Base-by-base conservation (phyloP, 2,113 vertebrate species). In the Hypomesus transpacificus region DNA sequence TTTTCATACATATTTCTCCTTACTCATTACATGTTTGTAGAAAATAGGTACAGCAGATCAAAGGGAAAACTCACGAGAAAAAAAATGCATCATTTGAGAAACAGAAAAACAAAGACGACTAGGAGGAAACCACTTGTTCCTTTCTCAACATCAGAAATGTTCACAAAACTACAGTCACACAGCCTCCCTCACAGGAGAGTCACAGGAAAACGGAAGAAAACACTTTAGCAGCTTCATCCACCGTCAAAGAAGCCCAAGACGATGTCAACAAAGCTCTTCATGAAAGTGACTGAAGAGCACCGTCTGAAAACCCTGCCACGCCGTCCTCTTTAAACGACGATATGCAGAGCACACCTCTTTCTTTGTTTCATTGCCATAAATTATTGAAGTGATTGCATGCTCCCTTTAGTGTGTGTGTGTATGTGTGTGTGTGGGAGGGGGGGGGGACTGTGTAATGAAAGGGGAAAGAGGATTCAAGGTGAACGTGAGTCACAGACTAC, bases 401-500 rank as follows among this genome's bases (percentile, higher is more conserved):
- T 80, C 80, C 80, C 74, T 84, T 84, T 85, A 75, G 80, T 66
- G 77, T 46, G 39, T 46, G 9, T 46, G 39, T 46, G 9, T 46
- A 1, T 46, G 39, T 46, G 39, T 34, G 31, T 34, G 31, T 34
- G 39, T 46, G 9, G 9, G 9, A 74, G 75, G 9, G 75, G 75
- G 82, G 75, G 82, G 78, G 68, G 80, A 81, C 80, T 79, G 81
- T 68, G 78, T 85, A 89, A 88, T 85, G 83, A 89, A 88, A 80
- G 71, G 58, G 65, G 65, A 80, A 68, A 71, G 84, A 83, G 78
- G 77, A 78, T 75, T 88, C 88, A 91, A 91, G 90, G 91, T 92
- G 88, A 91, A 80, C 59, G 28, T 83, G 87, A 91, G 86, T 91
- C 85, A 84, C 85, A 87, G 86, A 87, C 84, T 88, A 87, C 87